These are phyloP conservation scores for Mormyrus hasselquistii DNA, from an alignment of 2,797 vertebrate genomes.

Conservation along the genomic window DNA sequence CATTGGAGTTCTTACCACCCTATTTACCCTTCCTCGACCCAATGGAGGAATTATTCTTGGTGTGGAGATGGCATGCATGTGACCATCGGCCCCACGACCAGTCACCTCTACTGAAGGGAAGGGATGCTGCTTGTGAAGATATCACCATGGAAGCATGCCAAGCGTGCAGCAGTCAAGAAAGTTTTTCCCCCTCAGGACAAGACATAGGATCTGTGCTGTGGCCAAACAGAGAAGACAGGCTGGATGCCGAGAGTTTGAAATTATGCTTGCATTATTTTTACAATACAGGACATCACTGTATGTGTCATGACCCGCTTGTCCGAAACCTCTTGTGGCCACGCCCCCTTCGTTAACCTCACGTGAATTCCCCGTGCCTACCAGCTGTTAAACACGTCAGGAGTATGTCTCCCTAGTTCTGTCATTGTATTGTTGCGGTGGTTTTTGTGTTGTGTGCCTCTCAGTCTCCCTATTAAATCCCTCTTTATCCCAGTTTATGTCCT, in stretches of 20 bases:
- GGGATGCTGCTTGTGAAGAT: not conserved
- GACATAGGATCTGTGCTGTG: not conserved
- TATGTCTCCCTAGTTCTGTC: too few species aligned
- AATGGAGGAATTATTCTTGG: not conserved
- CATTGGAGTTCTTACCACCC: not conserved
- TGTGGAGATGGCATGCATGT: not conserved
- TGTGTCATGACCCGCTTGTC: not conserved
- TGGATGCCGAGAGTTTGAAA: not conserved
- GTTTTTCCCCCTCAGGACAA: not conserved
- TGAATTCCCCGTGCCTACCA: too few species aligned
- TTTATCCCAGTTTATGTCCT: too few species aligned
- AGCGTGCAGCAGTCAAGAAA: not conserved
- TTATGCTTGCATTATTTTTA: not conserved
- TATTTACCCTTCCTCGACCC: not conserved
- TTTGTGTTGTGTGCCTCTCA: too few species aligned
- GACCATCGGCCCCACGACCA: not conserved
- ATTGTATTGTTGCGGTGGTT: too few species aligned
- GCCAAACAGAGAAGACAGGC: not conserved
- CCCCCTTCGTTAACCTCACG: too few species aligned
- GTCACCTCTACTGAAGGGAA: not conserved
- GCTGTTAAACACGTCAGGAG: too few species aligned
- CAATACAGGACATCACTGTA: not conserved
- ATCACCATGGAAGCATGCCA: not conserved
- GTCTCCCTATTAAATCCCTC: too few species aligned
- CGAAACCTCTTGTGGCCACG: too few species aligned